Base-by-base conservation (phyloP, 2,113 vertebrate species). In the Calidris pygmaea region DNA sequence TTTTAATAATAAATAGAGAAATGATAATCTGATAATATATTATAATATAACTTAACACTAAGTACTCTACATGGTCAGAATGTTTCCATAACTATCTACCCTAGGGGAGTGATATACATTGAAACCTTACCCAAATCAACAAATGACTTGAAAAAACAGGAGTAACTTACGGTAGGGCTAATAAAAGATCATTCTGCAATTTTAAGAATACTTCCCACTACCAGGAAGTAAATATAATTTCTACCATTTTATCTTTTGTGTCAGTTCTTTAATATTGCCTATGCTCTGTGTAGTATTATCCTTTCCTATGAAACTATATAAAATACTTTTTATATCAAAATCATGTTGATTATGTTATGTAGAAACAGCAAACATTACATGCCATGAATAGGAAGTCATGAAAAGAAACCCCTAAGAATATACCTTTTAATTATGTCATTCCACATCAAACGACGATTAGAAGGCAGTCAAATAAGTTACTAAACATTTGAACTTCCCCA, bases 401-500 rank as follows among this genome's bases (percentile, higher is more conserved):
- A 32, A 35, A 18, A 72, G 56, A 79, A 93, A 89, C 52, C 6
- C 17, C 19, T 21, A 59, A 32, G 35, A 74, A 37, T 30, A 53
- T 11, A n/a, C 6, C 17, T 90, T 81, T 78, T 45, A 90, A 35
- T 10, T 50, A 21, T 58, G 52, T 66, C 9, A 75, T 89, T 90
- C 92, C 55, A 86, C 55, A 45, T 32, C 18, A 90, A 53, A 90
- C 73, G 48, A 53, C 52, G 14, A 26, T 90, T n/a, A 80, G 65
- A 88, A 83, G 20, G 7, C 43, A 88, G 30, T 29, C 43, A 43
- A 14, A 7, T 15, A 52, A 35, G 5, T 66, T 56, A 48, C 52
- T 67, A 88, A 81, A 63, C 45, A 22, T 80, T 93, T 83, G 90
- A 97, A 96, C 65, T 87, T 87, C 29, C 10, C 62, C 58, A 87